phyloP scores from a whole-genome alignment of 2,888 invertebrate species.

The Ophraella communa region DNA sequence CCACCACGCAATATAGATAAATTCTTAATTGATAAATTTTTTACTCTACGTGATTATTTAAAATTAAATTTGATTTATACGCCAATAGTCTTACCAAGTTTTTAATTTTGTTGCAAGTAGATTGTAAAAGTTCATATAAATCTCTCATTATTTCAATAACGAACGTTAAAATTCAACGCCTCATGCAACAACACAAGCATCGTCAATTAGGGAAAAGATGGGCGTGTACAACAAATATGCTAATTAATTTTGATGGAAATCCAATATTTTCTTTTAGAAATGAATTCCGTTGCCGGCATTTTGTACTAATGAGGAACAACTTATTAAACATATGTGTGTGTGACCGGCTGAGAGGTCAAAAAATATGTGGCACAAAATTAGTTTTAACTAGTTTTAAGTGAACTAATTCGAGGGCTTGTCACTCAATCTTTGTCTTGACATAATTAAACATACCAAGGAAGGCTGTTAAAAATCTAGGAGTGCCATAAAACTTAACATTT shows the following conservation, averaged over 20 bases:
- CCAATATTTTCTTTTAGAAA: constrained; percentile 29
- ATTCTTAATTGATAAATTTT: too few relatives aligned
- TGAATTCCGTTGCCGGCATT: background rate
- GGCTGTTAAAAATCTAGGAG: background rate
- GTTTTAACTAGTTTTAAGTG: constrained; percentile 26
- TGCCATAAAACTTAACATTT: background rate
- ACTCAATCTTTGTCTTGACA: constrained; percentile 13
- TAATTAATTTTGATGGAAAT: constrained; percentile 36
- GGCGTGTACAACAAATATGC: constrained; percentile 30
- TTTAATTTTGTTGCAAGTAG: background rate
- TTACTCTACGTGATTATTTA: too few relatives aligned
- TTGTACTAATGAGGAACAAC: constrained; percentile 31
- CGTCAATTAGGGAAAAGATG: constrained; percentile 20
- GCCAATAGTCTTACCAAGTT: background rate
- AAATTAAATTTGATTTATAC: background rate
- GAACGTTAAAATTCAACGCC: constrained; percentile 12
- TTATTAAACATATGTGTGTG: constrained; percentile 29
- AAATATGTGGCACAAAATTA: constrained; percentile 19
- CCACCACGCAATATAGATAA: too few relatives aligned
- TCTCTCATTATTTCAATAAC: constrained; percentile 6
- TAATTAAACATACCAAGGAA: background rate
- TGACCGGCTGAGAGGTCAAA: constrained; percentile 14
- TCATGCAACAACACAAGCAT: background rate
- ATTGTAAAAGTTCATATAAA: constrained; percentile 5
- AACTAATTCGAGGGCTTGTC: constrained; percentile 27